Evolutionary conservation across 2,113 vertebrate species (phyloP).

Genomic region (Mobula hypostoma): DNA sequence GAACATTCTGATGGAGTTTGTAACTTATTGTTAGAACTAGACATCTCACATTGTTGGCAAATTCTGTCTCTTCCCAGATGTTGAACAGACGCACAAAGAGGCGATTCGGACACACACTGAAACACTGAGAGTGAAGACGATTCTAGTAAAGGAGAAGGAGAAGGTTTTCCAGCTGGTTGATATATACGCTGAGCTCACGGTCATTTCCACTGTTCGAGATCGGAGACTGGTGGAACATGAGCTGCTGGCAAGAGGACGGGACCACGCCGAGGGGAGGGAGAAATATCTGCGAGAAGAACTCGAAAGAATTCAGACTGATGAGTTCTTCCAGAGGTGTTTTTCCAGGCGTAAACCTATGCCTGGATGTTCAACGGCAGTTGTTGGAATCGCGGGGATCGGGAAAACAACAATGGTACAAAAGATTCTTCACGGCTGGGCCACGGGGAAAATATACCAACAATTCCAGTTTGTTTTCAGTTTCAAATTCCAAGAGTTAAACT

Average conservation of each 20-base stretch:
- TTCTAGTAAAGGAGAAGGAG: background rate
- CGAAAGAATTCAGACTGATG: background rate
- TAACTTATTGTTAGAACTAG: too few relatives aligned
- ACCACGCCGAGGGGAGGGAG: background rate
- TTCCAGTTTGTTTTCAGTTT: background rate
- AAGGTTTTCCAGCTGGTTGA: background rate
- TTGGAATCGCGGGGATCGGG: too few relatives aligned
- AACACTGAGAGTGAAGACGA: background rate
- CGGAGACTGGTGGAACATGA: too few relatives aligned
- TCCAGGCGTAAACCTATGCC: background rate
- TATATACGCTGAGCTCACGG: background rate
- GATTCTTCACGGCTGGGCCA: too few relatives aligned
- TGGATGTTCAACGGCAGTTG: background rate
- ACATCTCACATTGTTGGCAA: too few relatives aligned
- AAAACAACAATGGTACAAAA: too few relatives aligned
- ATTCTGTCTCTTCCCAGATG: background rate
- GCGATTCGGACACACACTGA: background rate
- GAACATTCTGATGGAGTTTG: too few relatives aligned
- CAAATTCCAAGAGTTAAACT: background rate
- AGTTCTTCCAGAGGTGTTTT: background rate
- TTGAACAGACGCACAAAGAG: background rate
- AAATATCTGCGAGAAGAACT: background rate
- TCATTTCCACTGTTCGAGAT: background rate
- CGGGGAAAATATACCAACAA: too few relatives aligned
- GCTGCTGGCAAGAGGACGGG: too few relatives aligned